Percentiles rank a stretch among this genome's conserved stretches.
Conservation (phyloP, 2,797 vertebrate species). For the Ambastaia sidthimunki region DNA sequence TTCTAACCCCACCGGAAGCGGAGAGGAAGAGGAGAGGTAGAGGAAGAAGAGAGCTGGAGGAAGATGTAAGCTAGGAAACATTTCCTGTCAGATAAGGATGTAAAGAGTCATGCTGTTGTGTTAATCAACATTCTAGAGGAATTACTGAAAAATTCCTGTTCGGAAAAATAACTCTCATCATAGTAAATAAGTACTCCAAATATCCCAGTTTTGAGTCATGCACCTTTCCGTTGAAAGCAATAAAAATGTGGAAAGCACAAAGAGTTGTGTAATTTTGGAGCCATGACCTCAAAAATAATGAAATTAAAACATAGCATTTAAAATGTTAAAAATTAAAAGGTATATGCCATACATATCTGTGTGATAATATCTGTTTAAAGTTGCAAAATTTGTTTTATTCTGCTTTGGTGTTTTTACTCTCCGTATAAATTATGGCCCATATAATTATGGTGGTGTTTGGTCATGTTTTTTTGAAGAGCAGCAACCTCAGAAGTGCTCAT, state of each 20-base stretch:
- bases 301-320: background rate
- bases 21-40: slow-evolving; percentile 24
- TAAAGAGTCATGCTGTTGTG: slow-evolving; percentile 45
- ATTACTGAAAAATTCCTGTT: slow-evolving; percentile 49
- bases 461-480: slow-evolving; percentile 70
- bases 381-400: slow-evolving; percentile 53
- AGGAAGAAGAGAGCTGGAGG: slow-evolving; percentile 52
- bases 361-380: background rate
- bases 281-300: background rate
- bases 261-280: background rate
- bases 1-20: slow-evolving; percentile 13
- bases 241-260: background rate
- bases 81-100: slow-evolving; percentile 62
- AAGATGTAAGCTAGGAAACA: slow-evolving; percentile 58
- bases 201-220: slow-evolving; percentile 23
- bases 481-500: slow-evolving; percentile 76
- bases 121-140: slow-evolving; percentile 51
- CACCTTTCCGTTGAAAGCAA: background rate
- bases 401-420: slow-evolving; percentile 61
- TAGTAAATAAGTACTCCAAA: background rate
- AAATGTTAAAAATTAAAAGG: background rate
- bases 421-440: slow-evolving; percentile 72
- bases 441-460: slow-evolving; percentile 76
- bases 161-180: background rate
- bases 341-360: background rate